Conservation (phyloP, 2,888 invertebrate species). For the Chydorus sphaericus region DNA sequence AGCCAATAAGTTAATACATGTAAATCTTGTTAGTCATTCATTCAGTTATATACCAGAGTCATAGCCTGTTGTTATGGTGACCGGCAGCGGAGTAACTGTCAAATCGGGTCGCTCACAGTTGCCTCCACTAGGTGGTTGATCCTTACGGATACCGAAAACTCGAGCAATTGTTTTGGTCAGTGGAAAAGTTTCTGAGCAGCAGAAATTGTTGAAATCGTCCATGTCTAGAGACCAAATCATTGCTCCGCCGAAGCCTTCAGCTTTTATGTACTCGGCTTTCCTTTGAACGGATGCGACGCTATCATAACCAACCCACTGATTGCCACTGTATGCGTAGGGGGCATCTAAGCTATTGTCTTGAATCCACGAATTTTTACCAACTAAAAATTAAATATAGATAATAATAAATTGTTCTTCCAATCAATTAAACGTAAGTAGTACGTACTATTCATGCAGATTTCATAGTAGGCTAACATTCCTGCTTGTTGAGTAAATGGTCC, state of each 20-base stretch:
- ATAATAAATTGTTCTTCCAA: neutral
- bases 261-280: constrained; percentile 57
- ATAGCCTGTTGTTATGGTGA: constrained; percentile 52
- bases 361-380: constrained; percentile 51
- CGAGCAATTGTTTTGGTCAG: constrained; percentile 59
- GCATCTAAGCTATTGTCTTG: constrained; percentile 51
- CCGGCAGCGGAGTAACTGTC: constrained; percentile 59
- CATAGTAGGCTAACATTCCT: constrained; percentile 55
- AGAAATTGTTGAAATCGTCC: constrained; percentile 72
- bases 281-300: constrained; percentile 55
- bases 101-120: constrained; percentile 55
- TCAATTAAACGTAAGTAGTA: neutral
- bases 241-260: constrained; percentile 60
- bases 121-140: constrained; percentile 21
- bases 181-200: constrained; percentile 65
- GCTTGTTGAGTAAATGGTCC: constrained; percentile 62
- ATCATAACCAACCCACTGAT: constrained; percentile 86
- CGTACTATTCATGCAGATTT: constrained; percentile 48
- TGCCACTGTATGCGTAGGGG: constrained; percentile 59
- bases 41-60: constrained; percentile 35
- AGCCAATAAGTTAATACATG: neutral
- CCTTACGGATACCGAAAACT: constrained; percentile 39
- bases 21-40: neutral
- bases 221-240: constrained; percentile 78
- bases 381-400: constrained; percentile 21